phyloP scores from a whole-genome alignment of 2,113 vertebrate genomes.

The Gallinago media region DNA sequence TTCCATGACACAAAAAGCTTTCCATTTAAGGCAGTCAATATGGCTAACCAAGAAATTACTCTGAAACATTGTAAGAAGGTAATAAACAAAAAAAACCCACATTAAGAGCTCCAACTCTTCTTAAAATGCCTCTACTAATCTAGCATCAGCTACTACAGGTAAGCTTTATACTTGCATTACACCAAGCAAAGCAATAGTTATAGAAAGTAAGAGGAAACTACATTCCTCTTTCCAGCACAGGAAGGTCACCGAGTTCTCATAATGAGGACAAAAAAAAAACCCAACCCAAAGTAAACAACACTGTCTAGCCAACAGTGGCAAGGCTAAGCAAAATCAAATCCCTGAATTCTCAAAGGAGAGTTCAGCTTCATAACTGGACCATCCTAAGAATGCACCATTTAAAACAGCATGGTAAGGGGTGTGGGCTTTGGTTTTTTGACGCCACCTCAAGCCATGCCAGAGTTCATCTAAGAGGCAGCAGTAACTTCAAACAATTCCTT shows the following conservation, averaged over 20 bases:
- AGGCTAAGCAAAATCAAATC: background rate
- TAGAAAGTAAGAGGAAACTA: background rate
- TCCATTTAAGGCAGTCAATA: background rate
- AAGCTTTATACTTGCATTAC: background rate
- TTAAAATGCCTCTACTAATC: background rate
- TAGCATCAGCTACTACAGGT: background rate
- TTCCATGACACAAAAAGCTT: background rate
- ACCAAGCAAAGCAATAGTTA: background rate
- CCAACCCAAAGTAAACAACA: background rate
- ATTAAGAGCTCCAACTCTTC: background rate
- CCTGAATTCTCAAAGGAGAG: background rate
- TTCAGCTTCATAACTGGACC: background rate
- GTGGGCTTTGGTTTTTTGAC: background rate
- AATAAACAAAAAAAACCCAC: background rate
- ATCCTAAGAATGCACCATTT: background rate
- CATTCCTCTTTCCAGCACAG: background rate
- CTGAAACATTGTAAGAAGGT: background rate
- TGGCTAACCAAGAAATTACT: background rate
- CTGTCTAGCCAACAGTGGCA: background rate
- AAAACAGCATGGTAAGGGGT: background rate
- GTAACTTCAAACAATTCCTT: background rate
- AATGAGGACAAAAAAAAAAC: background rate
- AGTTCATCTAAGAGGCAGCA: background rate
- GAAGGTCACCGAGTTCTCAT: background rate
- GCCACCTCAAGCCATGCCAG: background rate